Conservation (phyloP, 30 jellyfish, hydroid and myxozoan genomes). For the Hydractinia echinata region DNA sequence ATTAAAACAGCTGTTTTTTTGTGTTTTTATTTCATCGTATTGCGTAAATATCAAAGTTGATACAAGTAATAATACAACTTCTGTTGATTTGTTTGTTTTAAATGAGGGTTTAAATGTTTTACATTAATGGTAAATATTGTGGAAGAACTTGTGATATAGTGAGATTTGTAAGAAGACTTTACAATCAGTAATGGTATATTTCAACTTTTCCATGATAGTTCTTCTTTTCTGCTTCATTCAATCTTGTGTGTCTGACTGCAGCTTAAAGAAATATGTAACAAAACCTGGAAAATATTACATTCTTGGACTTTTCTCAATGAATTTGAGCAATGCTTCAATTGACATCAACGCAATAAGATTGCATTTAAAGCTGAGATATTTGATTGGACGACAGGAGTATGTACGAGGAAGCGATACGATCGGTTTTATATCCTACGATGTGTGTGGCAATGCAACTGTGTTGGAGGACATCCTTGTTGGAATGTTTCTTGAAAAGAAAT, state of each 20-base stretch:
- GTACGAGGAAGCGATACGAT: neutral
- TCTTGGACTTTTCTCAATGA: slow-evolving; percentile 12
- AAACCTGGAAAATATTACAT: slow-evolving; percentile 12
- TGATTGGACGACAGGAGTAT: neutral
- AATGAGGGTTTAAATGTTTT: too few species aligned
- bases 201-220: too few species aligned
- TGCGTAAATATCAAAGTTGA: too few species aligned
- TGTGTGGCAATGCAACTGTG: neutral
- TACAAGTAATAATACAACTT: too few species aligned
- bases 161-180: too few species aligned
- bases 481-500: neutral
- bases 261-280: neutral
- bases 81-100: too few species aligned
- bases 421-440: slow-evolving; percentile 18
- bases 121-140: too few species aligned
- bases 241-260: neutral
- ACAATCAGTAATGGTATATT: too few species aligned
- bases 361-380: slow-evolving; percentile 16
- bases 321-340: neutral
- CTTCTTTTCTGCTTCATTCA: too few species aligned
- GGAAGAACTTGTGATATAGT: too few species aligned
- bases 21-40: too few species aligned
- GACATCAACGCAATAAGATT: slow-evolving; percentile 21
- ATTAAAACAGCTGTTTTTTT: too few species aligned
- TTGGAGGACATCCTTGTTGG: neutral